These are phyloP conservation scores for Antedon mediterranea DNA, from an alignment of 53 echinoderm and acorn worm species.

Conservation along the genomic window DNA sequence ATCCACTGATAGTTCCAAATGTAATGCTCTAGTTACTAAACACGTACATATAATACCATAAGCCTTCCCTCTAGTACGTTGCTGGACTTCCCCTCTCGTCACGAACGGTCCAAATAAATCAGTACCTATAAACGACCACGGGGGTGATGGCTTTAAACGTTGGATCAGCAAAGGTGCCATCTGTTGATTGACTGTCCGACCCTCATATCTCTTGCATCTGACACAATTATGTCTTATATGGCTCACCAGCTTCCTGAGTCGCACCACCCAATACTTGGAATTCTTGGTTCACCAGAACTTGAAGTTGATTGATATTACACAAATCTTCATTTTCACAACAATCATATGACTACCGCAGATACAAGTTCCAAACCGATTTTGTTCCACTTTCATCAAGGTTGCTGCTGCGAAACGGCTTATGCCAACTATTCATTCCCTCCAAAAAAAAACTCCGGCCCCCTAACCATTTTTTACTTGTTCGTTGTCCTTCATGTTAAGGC, in stretches of 20 bases:
- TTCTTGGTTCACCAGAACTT: conserved; percentile 4
- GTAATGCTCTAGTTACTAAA: conserved; percentile 23
- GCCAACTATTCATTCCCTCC: background rate
- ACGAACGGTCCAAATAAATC: conserved; percentile 32
- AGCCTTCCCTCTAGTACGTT: conserved; percentile 11
- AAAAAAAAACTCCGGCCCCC: conserved; percentile 3
- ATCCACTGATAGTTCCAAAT: conserved; percentile 7
- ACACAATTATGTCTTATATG: conserved; percentile 5
- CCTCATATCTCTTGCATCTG: conserved; percentile 3
- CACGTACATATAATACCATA: conserved; percentile 34
- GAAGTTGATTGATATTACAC: background rate
- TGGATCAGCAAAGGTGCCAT: too few relatives aligned
- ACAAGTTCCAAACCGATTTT: conserved; percentile 27
- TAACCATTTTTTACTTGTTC: conserved; percentile 4
- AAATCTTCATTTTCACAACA: background rate
- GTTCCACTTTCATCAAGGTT: background rate
- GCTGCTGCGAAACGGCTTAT: background rate
- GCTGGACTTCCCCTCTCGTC: conserved; percentile 18
- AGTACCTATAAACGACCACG: conserved; percentile 18
- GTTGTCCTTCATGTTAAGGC: background rate
- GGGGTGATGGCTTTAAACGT: too few relatives aligned
- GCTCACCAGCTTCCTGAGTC: background rate
- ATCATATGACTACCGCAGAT: conserved; percentile 14
- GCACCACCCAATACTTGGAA: conserved; percentile 9
- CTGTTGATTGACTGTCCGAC: background rate